Evolutionary conservation across 2,113 vertebrate genomes (phyloP).

Genomic region (Trogon surrucura): DNA sequence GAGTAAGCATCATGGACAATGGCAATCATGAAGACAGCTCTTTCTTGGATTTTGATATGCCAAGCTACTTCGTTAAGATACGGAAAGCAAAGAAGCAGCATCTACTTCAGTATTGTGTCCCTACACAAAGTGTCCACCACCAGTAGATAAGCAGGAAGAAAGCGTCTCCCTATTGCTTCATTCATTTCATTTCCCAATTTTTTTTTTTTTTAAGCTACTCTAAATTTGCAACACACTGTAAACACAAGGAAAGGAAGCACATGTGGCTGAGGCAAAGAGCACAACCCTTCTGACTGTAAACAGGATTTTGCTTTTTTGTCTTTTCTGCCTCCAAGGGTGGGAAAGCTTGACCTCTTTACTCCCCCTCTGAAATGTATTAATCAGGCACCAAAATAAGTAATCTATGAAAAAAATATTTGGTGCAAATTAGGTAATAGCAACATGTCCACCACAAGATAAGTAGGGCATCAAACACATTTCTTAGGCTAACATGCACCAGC

Average conservation of each 20-base stretch:
- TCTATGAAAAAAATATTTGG: conserved; percentile 83
- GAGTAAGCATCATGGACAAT: background rate
- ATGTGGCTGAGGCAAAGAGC: conserved; percentile 62
- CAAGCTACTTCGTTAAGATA: background rate
- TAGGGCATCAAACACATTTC: conserved; percentile 85
- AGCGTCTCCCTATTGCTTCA: background rate
- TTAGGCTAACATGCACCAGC: conserved; percentile 86
- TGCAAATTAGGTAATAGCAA: conserved; percentile 82
- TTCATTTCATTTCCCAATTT: background rate
- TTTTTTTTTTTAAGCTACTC: background rate
- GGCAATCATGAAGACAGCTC: background rate
- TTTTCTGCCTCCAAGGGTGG: conserved; percentile 52
- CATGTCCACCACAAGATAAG: conserved; percentile 86
- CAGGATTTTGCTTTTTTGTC: conserved; percentile 76
- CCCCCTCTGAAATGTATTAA: conserved; percentile 63
- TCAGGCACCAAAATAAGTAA: conserved; percentile 84
- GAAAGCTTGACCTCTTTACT: conserved; percentile 49
- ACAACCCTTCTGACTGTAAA: conserved; percentile 76
- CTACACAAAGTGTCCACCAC: conserved; percentile 47
- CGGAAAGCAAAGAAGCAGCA: conserved; percentile 13
- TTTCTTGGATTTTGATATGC: background rate
- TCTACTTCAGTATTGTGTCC: background rate
- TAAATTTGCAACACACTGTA: conserved; percentile 69
- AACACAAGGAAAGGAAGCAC: conserved; percentile 75
- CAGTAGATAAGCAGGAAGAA: conserved; percentile 53